A percentile compares a stretch with the other conserved stretches of the same genome.
These are phyloP conservation scores for Myripristis murdjan DNA, from an alignment of 2,797 vertebrate genomes.

Conservation along the genomic window DNA sequence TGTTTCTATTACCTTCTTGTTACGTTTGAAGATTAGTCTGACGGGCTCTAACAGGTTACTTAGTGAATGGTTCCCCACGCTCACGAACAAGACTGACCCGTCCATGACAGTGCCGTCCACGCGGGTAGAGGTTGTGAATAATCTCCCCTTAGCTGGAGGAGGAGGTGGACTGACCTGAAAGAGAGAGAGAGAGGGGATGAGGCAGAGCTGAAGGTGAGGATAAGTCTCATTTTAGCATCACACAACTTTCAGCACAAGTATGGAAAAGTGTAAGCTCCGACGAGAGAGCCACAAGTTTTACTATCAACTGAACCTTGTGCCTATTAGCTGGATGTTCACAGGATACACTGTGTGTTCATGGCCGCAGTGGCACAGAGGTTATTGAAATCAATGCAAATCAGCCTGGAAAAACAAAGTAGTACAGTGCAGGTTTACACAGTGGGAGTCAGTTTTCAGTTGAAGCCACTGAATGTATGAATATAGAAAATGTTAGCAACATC, in stretches of 20 bases:
- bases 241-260: neutral
- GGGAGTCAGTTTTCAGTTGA: neutral
- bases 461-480: neutral
- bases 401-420: neutral
- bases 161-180: neutral
- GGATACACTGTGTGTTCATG: neutral
- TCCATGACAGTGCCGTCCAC: slow-evolving; percentile 27
- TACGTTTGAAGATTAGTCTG: slow-evolving; percentile 67
- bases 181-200: neutral
- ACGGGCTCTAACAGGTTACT: slow-evolving; percentile 72
- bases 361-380: neutral
- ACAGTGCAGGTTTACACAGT: neutral
- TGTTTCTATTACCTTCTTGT: slow-evolving; percentile 50
- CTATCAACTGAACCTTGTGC: neutral
- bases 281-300: no score
- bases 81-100: slow-evolving; percentile 71
- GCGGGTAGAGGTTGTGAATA: fast-evolving
- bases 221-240: neutral
- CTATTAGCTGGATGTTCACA: neutral
- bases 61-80: slow-evolving; percentile 56
- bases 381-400: slow-evolving; percentile 20
- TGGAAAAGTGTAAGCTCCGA: no score
- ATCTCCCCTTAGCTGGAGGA: fast-evolving
- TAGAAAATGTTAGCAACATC: neutral
- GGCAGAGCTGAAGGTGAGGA: neutral